A percentile compares a stretch with the other conserved stretches of the same genome.
Conservation (phyloP, 1,140 invertebrate genomes). For the Parasteatoda tepidariorum region DNA sequence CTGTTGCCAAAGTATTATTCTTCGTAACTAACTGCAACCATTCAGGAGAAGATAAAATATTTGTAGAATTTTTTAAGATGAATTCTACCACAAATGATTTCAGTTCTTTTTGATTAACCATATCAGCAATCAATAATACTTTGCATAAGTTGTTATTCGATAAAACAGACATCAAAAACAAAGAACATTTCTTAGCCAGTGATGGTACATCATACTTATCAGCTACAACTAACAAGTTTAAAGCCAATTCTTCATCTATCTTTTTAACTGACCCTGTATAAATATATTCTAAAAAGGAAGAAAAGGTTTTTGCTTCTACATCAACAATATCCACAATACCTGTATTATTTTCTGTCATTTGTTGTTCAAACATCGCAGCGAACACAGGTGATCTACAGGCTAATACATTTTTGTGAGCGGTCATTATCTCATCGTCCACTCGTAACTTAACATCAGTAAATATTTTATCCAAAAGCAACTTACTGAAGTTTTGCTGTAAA, state of each 20-base stretch:
- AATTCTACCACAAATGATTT: not conserved
- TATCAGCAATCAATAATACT: conserved; percentile 9
- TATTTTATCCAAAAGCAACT: no score
- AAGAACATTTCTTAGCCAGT: conserved; percentile 7
- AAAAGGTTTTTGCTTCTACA: not conserved
- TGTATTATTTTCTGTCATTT: not conserved
- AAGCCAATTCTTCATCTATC: not conserved
- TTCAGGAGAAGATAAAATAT: not conserved
- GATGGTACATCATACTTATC: conserved; percentile 52
- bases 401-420: conserved; percentile 66
- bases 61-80: not conserved
- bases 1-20: no score
- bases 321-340: not conserved
- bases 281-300: not conserved
- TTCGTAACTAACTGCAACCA: no score
- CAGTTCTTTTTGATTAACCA: not conserved
- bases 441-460: not conserved
- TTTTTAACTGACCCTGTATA: not conserved
- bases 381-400: conserved; percentile 66
- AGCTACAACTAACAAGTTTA: conserved; percentile 28
- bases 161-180: not conserved
- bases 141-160: not conserved
- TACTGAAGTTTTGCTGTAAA: no score
- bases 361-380: conserved; percentile 66
- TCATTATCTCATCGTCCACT: conserved; percentile 36